Evolutionary conservation across 2,888 invertebrate genomes (phyloP).

Genomic region (Mayetiola destructor): DNA sequence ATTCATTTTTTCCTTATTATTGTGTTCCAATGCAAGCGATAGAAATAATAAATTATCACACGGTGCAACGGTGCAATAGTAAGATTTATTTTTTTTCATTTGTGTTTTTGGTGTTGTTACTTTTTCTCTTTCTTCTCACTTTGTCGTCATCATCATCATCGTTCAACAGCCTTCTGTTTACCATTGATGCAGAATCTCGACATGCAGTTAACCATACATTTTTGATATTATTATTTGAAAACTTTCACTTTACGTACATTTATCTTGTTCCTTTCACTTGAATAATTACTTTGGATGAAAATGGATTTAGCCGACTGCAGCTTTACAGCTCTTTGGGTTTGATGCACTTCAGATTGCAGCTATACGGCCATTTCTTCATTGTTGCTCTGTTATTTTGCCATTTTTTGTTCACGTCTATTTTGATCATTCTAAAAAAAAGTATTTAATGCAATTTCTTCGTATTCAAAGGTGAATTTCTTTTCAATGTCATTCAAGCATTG

Average conservation of each 20-base stretch:
- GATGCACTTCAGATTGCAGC: not conserved
- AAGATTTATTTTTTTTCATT: not conserved
- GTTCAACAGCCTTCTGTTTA: not conserved
- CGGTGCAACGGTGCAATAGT: too few species aligned
- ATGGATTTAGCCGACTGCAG: not conserved
- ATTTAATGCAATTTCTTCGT: not conserved
- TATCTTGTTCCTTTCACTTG: too few species aligned
- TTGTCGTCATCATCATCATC: not conserved
- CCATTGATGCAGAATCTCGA: not conserved
- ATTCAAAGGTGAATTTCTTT: not conserved
- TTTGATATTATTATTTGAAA: not conserved
- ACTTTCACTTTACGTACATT: slow-evolving; percentile 11
- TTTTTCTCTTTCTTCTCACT: not conserved
- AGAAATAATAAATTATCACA: too few species aligned
- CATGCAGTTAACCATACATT: too few species aligned
- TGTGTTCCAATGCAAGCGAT: too few species aligned
- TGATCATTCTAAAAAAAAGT: not conserved
- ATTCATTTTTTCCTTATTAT: too few species aligned
- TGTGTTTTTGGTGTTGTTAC: not conserved
- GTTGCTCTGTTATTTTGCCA: not conserved
- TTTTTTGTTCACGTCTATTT: not conserved
- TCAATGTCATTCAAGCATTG: not conserved
- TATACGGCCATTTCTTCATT: not conserved
- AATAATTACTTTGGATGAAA: too few species aligned
- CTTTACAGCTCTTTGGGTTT: too few species aligned